phyloP scores from a whole-genome alignment of 2,797 vertebrate species.

The Arnoldichthys spilopterus region DNA sequence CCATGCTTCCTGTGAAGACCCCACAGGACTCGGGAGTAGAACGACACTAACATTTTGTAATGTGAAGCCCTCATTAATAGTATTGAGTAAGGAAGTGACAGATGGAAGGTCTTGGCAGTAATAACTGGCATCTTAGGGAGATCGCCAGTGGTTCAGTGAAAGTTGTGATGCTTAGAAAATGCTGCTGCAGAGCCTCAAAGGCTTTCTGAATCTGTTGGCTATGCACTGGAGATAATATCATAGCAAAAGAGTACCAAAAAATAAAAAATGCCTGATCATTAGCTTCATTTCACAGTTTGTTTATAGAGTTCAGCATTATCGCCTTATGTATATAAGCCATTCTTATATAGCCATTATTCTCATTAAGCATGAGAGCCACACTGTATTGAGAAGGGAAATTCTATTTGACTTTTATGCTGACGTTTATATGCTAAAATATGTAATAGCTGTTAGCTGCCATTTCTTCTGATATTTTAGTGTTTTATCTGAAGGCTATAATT shows the following conservation, averaged over 20 bases:
- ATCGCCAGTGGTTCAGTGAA: constrained; percentile 65
- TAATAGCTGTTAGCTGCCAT: neutral
- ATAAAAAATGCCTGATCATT: neutral
- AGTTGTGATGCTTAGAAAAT: constrained; percentile 50
- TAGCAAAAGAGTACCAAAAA: constrained; percentile 5
- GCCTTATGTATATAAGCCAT: neutral
- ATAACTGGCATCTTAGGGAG: constrained; percentile 61
- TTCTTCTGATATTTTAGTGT: constrained; percentile 1
- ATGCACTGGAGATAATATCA: constrained; percentile 5
- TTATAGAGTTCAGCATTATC: no score
- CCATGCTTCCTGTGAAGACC: constrained; percentile 42
- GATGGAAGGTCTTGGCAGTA: constrained; percentile 72
- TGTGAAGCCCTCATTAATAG: constrained; percentile 73
- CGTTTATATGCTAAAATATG: neutral
- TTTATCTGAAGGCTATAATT: constrained; percentile 7
- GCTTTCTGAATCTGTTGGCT: constrained; percentile 5
- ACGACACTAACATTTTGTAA: constrained; percentile 48
- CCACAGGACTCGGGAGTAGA: constrained; percentile 46
- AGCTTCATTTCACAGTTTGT: constrained; percentile 3
- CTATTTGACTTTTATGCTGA: neutral
- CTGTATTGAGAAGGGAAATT: neutral
- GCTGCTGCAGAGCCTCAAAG: constrained; percentile 29
- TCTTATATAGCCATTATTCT: neutral
- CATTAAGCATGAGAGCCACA: neutral
- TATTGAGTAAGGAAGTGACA: constrained; percentile 75